These are phyloP conservation scores for Bovichtus diacanthus DNA, from an alignment of 2,797 vertebrate genomes.

Conservation along the genomic window DNA sequence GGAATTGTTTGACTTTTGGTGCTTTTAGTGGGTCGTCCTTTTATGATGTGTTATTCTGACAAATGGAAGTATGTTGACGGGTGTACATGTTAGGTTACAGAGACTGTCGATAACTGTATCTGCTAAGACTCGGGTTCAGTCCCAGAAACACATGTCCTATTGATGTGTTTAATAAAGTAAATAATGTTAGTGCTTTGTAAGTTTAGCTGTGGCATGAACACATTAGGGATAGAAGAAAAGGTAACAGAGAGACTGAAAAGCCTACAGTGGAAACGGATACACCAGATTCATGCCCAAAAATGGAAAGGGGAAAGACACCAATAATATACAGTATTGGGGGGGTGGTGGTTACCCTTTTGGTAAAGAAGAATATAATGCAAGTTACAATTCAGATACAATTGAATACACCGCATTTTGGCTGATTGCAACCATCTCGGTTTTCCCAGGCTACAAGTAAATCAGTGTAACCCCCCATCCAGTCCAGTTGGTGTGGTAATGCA, in stretches of 20 bases:
- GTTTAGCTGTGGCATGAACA: neutral
- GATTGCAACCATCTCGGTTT: neutral
- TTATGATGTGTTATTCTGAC: constrained; percentile 28
- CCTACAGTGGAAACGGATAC: neutral
- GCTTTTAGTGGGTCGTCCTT: constrained; percentile 34
- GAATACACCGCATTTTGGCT: neutral
- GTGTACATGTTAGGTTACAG: constrained; percentile 2
- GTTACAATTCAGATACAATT: neutral
- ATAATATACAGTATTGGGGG: neutral
- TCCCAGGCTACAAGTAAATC: neutral
- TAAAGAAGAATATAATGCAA: neutral
- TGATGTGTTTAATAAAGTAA: neutral
- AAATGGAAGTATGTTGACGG: constrained; percentile 13
- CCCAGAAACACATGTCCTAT: neutral
- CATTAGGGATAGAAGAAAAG: neutral
- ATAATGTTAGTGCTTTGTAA: neutral
- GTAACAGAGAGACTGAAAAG: neutral
- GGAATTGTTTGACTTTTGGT: constrained; percentile 30
- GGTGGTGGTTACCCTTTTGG: too few species aligned
- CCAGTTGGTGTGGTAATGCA: too few species aligned
- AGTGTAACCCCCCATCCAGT: too few species aligned
- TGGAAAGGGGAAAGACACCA: neutral
- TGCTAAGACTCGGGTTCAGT: constrained; percentile 18
- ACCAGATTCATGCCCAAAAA: neutral
- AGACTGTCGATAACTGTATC: neutral